Evolutionary conservation across 2,888 invertebrate species (phyloP), one percentile per base, ranked within the genome.

Genomic region (Stegophylla sp.): DNA sequence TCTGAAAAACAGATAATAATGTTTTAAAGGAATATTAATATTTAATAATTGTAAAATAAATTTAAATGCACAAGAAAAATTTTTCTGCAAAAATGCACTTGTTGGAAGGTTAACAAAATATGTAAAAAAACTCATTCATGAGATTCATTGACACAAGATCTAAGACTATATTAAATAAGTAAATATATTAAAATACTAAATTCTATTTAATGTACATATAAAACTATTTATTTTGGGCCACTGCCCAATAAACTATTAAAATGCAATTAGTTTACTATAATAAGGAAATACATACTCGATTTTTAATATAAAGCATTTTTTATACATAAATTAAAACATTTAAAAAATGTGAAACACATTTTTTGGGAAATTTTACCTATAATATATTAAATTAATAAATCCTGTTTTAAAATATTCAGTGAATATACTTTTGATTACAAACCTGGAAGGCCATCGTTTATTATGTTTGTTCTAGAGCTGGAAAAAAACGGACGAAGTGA

Each of bases 401-500:
- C 51, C 9, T 56, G 66, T 76, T 66, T 76, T 66, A 17, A 13
- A n/a, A 59, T 61, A 73, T 26, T 23, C 1, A n/a, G 17, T 26
- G 43, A n/a, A 17, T 73, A 15, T 20, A 79, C 23, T 61, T 63
- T 10, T 9, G 10, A 69, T 51, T 59, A 79, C 79, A 15, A 71
- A 79, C 79, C 79, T 79, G 79, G 71, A 0, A 79, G 48, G 41
- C 82, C 82, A 53, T 83, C 89, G 83, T 89, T 89, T 82, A 91
- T 89, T 84, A 95, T 91, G 51, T 71, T 79, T 84, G 93, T 94
- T 84, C 93, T 89, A 84, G 94, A 94, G 87, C 95, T 95, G 86
- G 96, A 95, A 88, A 97, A 97, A 88, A 97, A 97, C 5, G 97
- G 97, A 86, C 96, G 89, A 83, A 98, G 89, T 84, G 96, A 96